Conservation (phyloP, 2,888 invertebrate species). For the Apeira syringaria region DNA sequence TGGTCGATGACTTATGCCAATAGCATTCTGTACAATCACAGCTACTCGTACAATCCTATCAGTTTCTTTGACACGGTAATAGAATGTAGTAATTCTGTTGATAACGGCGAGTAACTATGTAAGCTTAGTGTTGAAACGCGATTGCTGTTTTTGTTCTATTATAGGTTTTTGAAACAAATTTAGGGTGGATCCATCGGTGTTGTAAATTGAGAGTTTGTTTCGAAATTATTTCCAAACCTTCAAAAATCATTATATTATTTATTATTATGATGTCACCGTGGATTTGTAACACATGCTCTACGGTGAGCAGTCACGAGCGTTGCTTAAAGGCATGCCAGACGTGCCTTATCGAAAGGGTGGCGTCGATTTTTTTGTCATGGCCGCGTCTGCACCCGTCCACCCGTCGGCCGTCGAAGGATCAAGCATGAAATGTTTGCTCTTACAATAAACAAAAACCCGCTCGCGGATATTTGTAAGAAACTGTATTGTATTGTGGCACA, state of each 20-base stretch:
- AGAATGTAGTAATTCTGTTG: constrained; percentile 14
- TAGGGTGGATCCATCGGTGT: too few species aligned
- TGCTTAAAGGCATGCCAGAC: constrained; percentile 48
- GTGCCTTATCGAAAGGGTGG: constrained; percentile 58
- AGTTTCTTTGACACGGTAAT: constrained; percentile 23
- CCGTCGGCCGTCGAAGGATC: constrained; percentile 22
- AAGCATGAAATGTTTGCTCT: constrained; percentile 19
- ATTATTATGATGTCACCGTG: too few species aligned
- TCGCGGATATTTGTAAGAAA: constrained; percentile 58
- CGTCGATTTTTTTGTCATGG: constrained; percentile 45
- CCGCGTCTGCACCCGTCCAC: constrained; percentile 32
- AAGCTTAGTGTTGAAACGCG: neutral
- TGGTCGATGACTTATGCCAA: constrained; percentile 49
- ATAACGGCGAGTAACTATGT: constrained; percentile 1
- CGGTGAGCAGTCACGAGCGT: constrained; percentile 33
- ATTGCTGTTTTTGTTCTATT: too few species aligned
- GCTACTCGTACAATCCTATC: constrained; percentile 28
- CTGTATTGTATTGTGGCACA: constrained; percentile 10
- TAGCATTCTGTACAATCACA: constrained; percentile 27
- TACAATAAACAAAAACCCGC: constrained; percentile 35
- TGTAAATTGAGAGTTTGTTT: too few species aligned
- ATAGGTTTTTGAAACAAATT: too few species aligned
- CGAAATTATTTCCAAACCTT: too few species aligned
- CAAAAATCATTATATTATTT: too few species aligned
- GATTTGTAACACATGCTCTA: too few species aligned